Conservation (phyloP, 1,140 invertebrate species). For the Acyrthosiphon pisum region DNA sequence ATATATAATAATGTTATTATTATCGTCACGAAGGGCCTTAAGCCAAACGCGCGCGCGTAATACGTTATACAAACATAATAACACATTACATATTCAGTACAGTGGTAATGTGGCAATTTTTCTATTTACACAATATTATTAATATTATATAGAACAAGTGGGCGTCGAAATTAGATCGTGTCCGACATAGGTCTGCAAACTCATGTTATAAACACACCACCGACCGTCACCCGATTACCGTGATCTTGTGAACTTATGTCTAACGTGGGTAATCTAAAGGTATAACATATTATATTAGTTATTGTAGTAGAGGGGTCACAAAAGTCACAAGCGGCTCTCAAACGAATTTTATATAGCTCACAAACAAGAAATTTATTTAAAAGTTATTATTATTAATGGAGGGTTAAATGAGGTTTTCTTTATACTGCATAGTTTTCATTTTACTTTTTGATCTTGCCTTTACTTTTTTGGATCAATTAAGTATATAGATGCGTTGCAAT, state of each 20-base stretch:
- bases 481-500: no score
- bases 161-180: constrained; percentile 28
- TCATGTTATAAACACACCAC: neutral
- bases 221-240: constrained; percentile 9
- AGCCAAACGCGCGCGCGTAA: neutral
- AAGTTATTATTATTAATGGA: neutral
- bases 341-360: no score
- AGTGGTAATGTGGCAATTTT: neutral
- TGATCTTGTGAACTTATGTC: constrained; percentile 43
- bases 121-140: neutral
- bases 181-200: neutral
- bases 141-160: neutral
- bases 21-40: neutral
- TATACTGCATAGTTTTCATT: neutral
- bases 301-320: neutral
- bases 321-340: neutral
- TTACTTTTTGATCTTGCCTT: no score
- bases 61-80: neutral
- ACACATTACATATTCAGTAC: neutral
- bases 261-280: neutral
- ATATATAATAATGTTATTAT: neutral
- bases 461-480: no score
- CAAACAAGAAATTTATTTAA: neutral
- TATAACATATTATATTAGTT: neutral
- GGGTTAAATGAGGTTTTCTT: neutral